phyloP scores from a whole-genome alignment of 2,888 invertebrate genomes.

The Caenorhabditis imperialis region DNA sequence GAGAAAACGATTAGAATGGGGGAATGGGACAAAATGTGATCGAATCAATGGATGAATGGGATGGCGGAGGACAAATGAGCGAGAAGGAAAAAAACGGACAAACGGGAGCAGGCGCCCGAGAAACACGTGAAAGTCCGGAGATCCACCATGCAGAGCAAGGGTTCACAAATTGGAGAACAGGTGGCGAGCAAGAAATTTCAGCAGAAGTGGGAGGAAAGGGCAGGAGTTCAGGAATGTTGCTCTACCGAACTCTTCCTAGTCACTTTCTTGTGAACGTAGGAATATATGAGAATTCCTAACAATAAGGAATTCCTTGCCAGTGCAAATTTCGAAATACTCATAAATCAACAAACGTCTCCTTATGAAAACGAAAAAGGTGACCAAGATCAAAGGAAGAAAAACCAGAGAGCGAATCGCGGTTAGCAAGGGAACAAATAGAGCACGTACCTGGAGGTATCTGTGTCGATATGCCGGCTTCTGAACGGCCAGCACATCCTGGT shows the following conservation, averaged over 20 bases:
- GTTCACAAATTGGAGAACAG: neutral
- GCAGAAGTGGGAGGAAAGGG: neutral
- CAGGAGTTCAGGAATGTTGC: constrained; percentile 9
- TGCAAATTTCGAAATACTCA: no score
- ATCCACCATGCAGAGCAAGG: constrained; percentile 8
- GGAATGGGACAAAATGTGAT: constrained; percentile 4
- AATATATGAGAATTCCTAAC: no score
- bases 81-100: constrained; percentile 11
- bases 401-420: neutral
- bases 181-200: constrained; percentile 13
- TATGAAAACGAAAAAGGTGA: neutral
- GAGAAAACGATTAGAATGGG: neutral
- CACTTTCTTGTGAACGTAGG: no score
- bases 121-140: constrained; percentile 14
- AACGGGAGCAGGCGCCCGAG: constrained; percentile 8
- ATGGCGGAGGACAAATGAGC: constrained; percentile 9
- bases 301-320: no score
- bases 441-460: constrained; percentile 43
- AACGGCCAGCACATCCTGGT: constrained; percentile 27
- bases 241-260: no score
- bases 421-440: neutral
- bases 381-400: constrained; percentile 3
- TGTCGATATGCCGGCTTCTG: constrained; percentile 36
- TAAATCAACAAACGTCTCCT: no score
- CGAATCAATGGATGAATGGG: constrained; percentile 20